Conservation (phyloP, 2,113 vertebrate species). For the Hemibagrus wyckioides region DNA sequence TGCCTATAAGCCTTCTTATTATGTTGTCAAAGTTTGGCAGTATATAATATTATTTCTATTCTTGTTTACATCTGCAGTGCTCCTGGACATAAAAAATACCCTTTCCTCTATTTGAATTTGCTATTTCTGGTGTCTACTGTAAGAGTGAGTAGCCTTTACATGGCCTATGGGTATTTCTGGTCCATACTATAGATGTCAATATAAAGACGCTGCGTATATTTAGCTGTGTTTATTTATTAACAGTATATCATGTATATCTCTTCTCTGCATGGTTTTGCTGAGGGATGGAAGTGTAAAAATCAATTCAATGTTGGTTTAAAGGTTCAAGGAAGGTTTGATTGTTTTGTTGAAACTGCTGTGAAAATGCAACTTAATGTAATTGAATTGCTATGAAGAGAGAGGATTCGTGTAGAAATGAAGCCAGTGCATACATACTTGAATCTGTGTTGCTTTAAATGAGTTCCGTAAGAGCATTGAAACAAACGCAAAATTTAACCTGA, state of each 20-base stretch:
- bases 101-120: background rate
- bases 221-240: slow-evolving; percentile 10
- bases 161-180: background rate
- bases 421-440: background rate
- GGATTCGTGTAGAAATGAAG: background rate
- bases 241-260: background rate
- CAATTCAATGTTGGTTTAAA: background rate
- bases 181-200: background rate
- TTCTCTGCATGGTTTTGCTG: background rate
- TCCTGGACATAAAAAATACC: background rate
- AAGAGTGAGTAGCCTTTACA: background rate
- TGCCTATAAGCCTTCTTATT: background rate
- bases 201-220: background rate
- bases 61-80: background rate
- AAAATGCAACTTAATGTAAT: background rate
- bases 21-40: background rate
- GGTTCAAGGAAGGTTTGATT: background rate
- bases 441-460: background rate
- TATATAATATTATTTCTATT: background rate
- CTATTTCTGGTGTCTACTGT: background rate
- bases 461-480: background rate
- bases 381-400: background rate
- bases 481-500: background rate
- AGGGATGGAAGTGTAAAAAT: background rate
- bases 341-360: background rate